Base-by-base conservation (phyloP, 2,888 invertebrate genomes). In the Coleophora deauratella region DNA sequence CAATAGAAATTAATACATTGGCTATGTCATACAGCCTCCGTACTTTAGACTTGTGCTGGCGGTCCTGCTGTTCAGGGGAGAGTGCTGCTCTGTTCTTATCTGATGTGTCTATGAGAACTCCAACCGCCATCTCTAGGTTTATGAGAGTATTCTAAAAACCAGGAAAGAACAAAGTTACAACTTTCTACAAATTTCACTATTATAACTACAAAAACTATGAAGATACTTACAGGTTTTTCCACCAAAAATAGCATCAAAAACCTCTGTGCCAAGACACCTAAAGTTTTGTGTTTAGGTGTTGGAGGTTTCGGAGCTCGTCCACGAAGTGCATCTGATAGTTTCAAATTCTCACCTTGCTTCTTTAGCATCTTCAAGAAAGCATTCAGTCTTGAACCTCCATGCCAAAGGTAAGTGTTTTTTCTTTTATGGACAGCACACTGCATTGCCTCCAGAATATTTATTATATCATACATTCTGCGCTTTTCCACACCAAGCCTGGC, bases 21-120 rank as follows among this genome's bases (percentile, higher is more conserved):
- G 93, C 92, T 56, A 93, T 92, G 68, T 93, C 93, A 72, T 93
- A 93, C 27, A 93, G 82, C 50, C 93, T 86, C 45, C 93, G 86
- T 46, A 91, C 90, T 82, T 91, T 91, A 27, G 91, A 91, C 79
- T 89, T 86, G 71, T 88, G 87, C 55, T 88, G 86, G 14, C 88
- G 84, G 49, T 86, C 86, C 47, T 73, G 70, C 54, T 84, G 84
- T 52, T 86, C 82, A 1, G 82, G 84, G 14, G 88, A 87, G 31
- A 87, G 69, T 42, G 76, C 72, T 14, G 79, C 70, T 59, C 88
- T 88, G 45, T 85, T 89, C 52, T 75, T 84, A 47, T 55, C 70
- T 27, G 79, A 67, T 38, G 75, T 77, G 53, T 84, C 85, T 54
- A 91, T 88, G 42, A 91, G 78, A 49, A 91, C 88, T 64, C 88